Percentiles rank a stretch among this genome's conserved stretches.
phyloP scores from a whole-genome alignment of 1,140 invertebrate species.

The Hesperophylax magnus region DNA sequence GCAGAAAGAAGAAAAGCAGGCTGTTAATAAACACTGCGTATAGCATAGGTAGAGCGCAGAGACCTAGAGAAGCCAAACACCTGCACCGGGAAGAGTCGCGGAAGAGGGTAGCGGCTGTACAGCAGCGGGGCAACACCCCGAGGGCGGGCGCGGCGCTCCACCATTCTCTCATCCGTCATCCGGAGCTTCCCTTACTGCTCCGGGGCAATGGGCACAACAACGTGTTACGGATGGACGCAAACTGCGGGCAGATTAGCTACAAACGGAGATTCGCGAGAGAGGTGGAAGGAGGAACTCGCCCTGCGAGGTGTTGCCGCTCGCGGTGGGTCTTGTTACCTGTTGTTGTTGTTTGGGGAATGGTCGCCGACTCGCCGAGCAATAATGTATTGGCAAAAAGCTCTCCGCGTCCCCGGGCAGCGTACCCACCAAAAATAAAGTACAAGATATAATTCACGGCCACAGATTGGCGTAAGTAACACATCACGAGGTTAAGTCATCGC shows the following conservation, averaged over 20 bases:
- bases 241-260: background rate
- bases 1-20: slow-evolving; percentile 28
- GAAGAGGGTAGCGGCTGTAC: slow-evolving; percentile 43
- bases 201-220: background rate
- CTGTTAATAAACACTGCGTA: slow-evolving; percentile 15
- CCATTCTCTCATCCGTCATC: slow-evolving; percentile 18
- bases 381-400: slow-evolving; percentile 73
- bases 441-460: slow-evolving; percentile 57
- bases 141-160: slow-evolving; percentile 18
- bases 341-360: slow-evolving; percentile 63
- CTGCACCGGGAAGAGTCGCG: slow-evolving; percentile 37
- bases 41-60: background rate
- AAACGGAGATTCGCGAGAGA: background rate
- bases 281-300: slow-evolving; percentile 3
- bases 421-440: slow-evolving; percentile 66
- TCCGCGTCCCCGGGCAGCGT: slow-evolving; percentile 73
- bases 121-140: slow-evolving; percentile 29
- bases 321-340: slow-evolving; percentile 55
- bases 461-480: slow-evolving; percentile 26
- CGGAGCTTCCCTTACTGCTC: background rate
- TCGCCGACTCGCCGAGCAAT: slow-evolving; percentile 73
- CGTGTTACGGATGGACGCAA: background rate
- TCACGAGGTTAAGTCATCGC: background rate
- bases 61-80: slow-evolving; percentile 30
- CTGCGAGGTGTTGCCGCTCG: slow-evolving; percentile 31